Conservation (phyloP, 2,797 vertebrate species). For the Rhinatrema bivittatum region DNA sequence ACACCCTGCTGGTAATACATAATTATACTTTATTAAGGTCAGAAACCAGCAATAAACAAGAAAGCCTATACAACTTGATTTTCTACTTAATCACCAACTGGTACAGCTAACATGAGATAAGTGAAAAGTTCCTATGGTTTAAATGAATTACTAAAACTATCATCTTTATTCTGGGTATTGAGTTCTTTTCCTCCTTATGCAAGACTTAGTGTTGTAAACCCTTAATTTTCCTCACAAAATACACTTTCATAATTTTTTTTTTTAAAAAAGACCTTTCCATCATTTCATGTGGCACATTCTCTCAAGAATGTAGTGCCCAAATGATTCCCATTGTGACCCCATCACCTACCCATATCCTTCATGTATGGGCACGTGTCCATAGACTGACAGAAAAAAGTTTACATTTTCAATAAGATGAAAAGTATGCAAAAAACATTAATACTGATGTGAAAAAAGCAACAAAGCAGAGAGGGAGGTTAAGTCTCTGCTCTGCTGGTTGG, state of each 20-base stretch:
- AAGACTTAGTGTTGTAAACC: constrained; percentile 87
- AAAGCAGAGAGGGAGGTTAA: constrained; percentile 62
- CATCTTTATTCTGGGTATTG: constrained; percentile 73
- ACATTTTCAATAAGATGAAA: constrained; percentile 78
- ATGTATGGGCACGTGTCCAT: constrained; percentile 78
- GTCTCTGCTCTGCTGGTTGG: constrained; percentile 67
- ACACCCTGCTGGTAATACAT: constrained; percentile 96
- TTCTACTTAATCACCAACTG: constrained; percentile 91
- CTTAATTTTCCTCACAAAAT: constrained; percentile 71
- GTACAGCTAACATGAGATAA: constrained; percentile 88
- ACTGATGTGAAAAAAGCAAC: constrained; percentile 81
- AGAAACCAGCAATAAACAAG: constrained; percentile 95
- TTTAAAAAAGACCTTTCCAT: constrained; percentile 59
- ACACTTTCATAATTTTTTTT: constrained; percentile 74
- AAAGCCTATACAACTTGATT: constrained; percentile 95
- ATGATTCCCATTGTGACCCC: constrained; percentile 53
- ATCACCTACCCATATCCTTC: constrained; percentile 75
- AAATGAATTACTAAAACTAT: constrained; percentile 85
- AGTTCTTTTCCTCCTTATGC: constrained; percentile 65
- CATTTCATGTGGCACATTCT: constrained; percentile 60
- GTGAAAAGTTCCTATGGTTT: constrained; percentile 91
- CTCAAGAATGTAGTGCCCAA: constrained; percentile 71
- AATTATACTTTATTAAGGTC: constrained; percentile 97
- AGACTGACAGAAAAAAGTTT: constrained; percentile 69
- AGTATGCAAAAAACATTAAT: constrained; percentile 74